Conservation (phyloP, 2,797 vertebrate genomes). For the Schizopygopsis malacanthus region DNA sequence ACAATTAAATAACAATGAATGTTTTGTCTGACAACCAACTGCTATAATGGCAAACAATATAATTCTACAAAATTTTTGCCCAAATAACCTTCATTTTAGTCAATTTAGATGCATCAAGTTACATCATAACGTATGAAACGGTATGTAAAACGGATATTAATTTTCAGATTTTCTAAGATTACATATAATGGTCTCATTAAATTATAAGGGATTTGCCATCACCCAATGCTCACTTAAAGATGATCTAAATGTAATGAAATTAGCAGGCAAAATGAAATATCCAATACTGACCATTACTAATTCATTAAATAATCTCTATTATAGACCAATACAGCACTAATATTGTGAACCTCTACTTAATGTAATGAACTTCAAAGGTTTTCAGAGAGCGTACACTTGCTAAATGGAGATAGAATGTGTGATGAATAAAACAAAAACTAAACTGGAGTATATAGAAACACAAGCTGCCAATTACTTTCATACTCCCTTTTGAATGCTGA, state of each 20-base stretch:
- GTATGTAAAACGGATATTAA: too few species aligned
- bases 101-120: neutral
- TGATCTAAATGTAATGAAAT: neutral
- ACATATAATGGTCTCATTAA: neutral
- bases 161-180: neutral
- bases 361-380: neutral
- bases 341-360: neutral
- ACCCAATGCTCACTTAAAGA: neutral
- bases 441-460: neutral
- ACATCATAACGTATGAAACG: neutral
- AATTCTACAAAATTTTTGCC: neutral
- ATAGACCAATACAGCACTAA: neutral
- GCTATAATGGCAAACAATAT: neutral
- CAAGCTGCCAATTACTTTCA: neutral
- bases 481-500: neutral
- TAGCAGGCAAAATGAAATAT: neutral
- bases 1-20: slow-evolving; percentile 13
- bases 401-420: neutral
- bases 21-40: neutral
- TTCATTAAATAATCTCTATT: neutral
- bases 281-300: neutral
- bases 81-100: neutral
- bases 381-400: neutral
- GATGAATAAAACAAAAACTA: neutral
- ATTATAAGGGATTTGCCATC: neutral